Evolutionary conservation across 2,888 invertebrate genomes (phyloP).

Genomic region (Acronicta psi): DNA sequence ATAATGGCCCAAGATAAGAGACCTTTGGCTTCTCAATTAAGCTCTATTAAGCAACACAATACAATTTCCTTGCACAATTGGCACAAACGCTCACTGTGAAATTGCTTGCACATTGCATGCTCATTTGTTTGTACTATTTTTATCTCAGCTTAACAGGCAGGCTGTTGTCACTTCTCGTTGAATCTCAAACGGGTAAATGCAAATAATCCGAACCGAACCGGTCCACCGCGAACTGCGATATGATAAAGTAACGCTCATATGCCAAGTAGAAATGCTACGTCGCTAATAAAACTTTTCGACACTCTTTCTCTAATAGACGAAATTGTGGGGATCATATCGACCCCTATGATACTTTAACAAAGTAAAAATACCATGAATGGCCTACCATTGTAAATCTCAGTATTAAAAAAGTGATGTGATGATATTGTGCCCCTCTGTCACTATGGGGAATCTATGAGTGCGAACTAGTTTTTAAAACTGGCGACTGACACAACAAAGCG

Average conservation of each 20-base stretch:
- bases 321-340: conserved; percentile 26
- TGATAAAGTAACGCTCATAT: conserved; percentile 61
- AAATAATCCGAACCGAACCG: conserved; percentile 75
- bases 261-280: conserved; percentile 50
- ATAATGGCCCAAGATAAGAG: conserved; percentile 63
- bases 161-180: conserved; percentile 60
- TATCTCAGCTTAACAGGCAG: conserved; percentile 57
- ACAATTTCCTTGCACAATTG: conserved; percentile 66
- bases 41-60: conserved; percentile 68
- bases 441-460: conserved; percentile 60
- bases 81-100: conserved; percentile 53
- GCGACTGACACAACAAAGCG: conserved; percentile 53
- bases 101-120: conserved; percentile 54
- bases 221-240: conserved; percentile 60
- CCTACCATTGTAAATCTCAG: conserved; percentile 54
- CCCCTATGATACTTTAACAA: conserved; percentile 46
- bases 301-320: conserved; percentile 32
- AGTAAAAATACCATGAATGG: conserved; percentile 41
- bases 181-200: conserved; percentile 67
- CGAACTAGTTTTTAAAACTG: conserved; percentile 69
- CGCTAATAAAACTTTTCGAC: conserved; percentile 43
- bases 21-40: conserved; percentile 76
- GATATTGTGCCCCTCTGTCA: conserved; percentile 50
- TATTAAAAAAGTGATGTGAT: conserved; percentile 50
- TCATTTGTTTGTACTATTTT: conserved; percentile 63